A percentile compares a stretch with the other conserved stretches of the same genome.
Evolutionary conservation across 2,888 invertebrate genomes (phyloP).

Genomic region (Villa cingulata): DNA sequence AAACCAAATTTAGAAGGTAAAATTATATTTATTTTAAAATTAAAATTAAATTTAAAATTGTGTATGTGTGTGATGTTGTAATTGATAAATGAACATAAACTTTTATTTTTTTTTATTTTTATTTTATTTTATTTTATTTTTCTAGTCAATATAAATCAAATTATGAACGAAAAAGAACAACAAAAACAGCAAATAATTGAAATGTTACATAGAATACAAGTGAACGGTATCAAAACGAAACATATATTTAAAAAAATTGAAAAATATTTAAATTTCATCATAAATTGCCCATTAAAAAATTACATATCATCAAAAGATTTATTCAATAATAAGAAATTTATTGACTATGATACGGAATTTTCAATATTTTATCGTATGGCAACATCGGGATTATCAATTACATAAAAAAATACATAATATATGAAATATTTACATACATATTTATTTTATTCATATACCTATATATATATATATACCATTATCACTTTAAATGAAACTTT

Average conservation of each 20-base stretch:
- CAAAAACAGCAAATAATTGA: conserved; percentile 29
- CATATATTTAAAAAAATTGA: conserved; percentile 22
- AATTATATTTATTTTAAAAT: conserved; percentile 12
- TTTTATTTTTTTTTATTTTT: conserved; percentile 9
- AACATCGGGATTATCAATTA: conserved; percentile 19
- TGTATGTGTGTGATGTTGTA: too few species aligned
- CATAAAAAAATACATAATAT: too few species aligned
- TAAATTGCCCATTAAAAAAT: conserved; percentile 27
- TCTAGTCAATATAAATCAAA: conserved; percentile 25
- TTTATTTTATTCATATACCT: too few species aligned
- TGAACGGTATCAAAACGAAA: conserved; percentile 22
- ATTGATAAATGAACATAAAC: too few species aligned
- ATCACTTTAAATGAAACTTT: too few species aligned
- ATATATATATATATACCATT: too few species aligned
- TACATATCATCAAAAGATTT: conserved; percentile 26
- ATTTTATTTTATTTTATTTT: conserved; percentile 1
- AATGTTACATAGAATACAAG: conserved; percentile 27
- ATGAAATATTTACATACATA: too few species aligned
- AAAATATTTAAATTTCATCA: conserved; percentile 26
- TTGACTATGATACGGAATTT: conserved; percentile 30
- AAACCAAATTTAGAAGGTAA: conserved; percentile 28
- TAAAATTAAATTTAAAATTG: not conserved
- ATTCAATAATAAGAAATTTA: conserved; percentile 27
- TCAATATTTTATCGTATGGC: conserved; percentile 37
- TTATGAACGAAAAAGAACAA: conserved; percentile 21